phyloP scores from a whole-genome alignment of 1,140 invertebrate species.

The Paraescarpia echinospica region DNA sequence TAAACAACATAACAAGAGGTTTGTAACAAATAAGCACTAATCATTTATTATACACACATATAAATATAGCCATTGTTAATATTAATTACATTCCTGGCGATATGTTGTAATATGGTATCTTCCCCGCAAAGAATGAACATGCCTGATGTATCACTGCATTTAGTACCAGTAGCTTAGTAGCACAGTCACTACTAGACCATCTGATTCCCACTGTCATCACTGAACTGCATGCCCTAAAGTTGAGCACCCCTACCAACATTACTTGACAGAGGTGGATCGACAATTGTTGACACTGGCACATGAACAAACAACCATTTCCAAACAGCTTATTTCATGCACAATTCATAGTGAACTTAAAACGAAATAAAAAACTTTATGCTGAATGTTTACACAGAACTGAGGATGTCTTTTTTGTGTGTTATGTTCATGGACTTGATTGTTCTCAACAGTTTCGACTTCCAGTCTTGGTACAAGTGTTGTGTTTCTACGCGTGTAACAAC shows the following conservation, averaged over 20 bases:
- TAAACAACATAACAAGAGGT: neutral
- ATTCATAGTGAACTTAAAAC: too few species aligned
- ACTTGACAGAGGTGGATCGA: neutral
- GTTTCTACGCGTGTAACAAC: neutral
- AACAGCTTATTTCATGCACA: neutral
- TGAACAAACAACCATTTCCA: neutral
- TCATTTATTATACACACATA: slow-evolving; percentile 6
- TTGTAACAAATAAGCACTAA: slow-evolving; percentile 6
- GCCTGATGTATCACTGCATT: neutral
- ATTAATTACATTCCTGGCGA: slow-evolving; percentile 5
- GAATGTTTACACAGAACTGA: neutral
- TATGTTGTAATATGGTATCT: neutral
- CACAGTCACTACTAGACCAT: neutral
- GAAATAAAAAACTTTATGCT: neutral
- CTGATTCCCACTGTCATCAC: neutral
- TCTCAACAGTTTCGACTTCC: neutral
- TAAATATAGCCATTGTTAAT: neutral
- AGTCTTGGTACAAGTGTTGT: neutral
- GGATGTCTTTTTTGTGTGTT: neutral
- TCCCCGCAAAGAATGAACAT: neutral
- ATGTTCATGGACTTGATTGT: neutral
- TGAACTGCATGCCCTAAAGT: neutral
- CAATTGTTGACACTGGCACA: neutral
- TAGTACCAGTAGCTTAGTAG: neutral
- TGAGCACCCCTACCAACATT: neutral